Percentiles rank a stretch among this genome's conserved stretches.
Evolutionary conservation across 2,113 vertebrate species (phyloP).

Genomic region (Pteronura brasiliensis): DNA sequence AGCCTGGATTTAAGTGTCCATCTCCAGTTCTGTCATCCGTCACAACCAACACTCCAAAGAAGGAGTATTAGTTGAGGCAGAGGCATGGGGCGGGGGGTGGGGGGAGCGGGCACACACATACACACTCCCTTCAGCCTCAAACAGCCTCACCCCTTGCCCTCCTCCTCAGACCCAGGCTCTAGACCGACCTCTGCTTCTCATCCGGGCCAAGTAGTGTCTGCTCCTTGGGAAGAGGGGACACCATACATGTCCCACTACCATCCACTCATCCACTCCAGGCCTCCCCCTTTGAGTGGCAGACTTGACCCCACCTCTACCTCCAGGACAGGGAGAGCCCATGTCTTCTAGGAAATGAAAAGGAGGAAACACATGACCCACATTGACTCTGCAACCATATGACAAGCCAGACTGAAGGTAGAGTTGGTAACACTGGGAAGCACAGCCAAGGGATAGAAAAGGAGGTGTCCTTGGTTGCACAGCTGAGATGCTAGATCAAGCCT

Average conservation of each 20-base stretch:
- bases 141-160: not conserved
- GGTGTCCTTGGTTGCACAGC: not conserved
- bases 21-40: not conserved
- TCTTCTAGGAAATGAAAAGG: not conserved
- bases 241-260: not conserved
- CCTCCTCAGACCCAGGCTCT: not conserved
- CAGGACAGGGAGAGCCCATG: not conserved
- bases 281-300: not conserved
- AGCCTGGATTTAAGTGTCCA: rapidly evolving
- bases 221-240: not conserved
- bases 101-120: not conserved
- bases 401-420: not conserved
- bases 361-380: not conserved
- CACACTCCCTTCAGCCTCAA: not conserved
- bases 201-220: not conserved
- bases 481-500: not conserved
- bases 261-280: not conserved
- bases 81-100: too few species aligned
- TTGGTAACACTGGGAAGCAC: not conserved
- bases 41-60: not conserved
- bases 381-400: not conserved
- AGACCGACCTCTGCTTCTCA: not conserved
- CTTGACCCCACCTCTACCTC: not conserved
- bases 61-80: not conserved
- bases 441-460: not conserved